Evolutionary conservation across 2,113 vertebrate species (phyloP).

Genomic region (Chaetops frenatus): DNA sequence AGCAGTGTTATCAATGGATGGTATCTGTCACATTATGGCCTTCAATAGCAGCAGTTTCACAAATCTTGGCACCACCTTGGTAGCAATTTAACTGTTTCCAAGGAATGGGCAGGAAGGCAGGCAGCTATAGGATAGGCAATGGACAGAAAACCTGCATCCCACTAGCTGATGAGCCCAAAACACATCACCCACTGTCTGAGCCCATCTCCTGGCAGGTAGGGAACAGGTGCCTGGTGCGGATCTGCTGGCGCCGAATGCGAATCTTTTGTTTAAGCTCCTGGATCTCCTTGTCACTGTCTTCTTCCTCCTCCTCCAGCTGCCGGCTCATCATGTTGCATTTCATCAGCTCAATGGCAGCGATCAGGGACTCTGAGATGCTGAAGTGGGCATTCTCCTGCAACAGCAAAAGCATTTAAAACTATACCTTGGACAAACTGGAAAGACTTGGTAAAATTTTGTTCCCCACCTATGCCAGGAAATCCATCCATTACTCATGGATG

Average conservation of each 20-base stretch:
- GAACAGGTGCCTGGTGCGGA: conserved; percentile 78
- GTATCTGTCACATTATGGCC: not conserved
- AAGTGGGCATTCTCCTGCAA: conserved; percentile 96
- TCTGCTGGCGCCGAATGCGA: conserved; percentile 89
- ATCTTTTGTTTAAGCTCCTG: conserved; percentile 97
- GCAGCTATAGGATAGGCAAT: not conserved
- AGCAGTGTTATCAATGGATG: not conserved
- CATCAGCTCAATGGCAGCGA: conserved; percentile 97
- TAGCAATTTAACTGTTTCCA: not conserved
- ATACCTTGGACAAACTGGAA: not conserved
- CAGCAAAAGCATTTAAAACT: not conserved
- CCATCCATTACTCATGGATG: not conserved
- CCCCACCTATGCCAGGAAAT: not conserved
- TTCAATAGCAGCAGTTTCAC: not conserved
- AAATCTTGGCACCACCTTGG: not conserved
- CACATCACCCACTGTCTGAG: conserved; percentile 69
- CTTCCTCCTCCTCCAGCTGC: conserved; percentile 82
- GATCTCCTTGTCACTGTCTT: conserved; percentile 89
- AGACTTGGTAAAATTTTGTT: not conserved
- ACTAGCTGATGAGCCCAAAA: not conserved
- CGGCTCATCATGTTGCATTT: conserved; percentile 90
- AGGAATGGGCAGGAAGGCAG: not conserved
- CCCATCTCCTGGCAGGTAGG: conserved; percentile 63
- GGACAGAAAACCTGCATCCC: not conserved
- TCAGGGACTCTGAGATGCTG: conserved; percentile 96